phyloP scores from a whole-genome alignment of 92 coral and sea anemone genomes.

The Pocillopora meandrina region DNA sequence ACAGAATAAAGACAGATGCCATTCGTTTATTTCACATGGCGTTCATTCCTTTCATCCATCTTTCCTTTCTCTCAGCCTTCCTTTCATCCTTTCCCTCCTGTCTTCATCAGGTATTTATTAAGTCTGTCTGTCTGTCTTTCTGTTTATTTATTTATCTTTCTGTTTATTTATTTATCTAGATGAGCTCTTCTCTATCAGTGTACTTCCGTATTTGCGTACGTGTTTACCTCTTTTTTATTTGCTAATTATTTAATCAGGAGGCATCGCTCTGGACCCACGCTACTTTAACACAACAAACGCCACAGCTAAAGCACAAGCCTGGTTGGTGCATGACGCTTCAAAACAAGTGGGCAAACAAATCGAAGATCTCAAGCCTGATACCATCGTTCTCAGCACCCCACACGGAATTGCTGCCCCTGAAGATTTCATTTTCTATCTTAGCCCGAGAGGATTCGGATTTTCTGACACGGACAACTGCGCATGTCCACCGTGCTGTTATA shows the following conservation, averaged over 20 bases:
- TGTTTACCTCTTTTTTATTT: background rate
- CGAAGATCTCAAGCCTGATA: slow-evolving; percentile 64
- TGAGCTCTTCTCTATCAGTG: too few species aligned
- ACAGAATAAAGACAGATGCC: too few species aligned
- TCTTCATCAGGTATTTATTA: too few species aligned
- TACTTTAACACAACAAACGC: slow-evolving; percentile 75
- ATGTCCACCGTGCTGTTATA: slow-evolving; percentile 77
- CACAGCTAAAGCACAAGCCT: slow-evolving; percentile 74
- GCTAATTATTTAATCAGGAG: slow-evolving; percentile 38
- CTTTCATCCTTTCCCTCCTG: too few species aligned
- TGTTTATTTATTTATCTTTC: too few species aligned
- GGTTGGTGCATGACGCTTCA: slow-evolving; percentile 71
- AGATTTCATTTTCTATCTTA: slow-evolving; percentile 67
- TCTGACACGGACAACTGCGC: slow-evolving; percentile 77
- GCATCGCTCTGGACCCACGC: slow-evolving; percentile 72
- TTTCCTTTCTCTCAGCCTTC: too few species aligned
- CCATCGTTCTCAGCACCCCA: slow-evolving; percentile 70
- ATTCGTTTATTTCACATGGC: too few species aligned
- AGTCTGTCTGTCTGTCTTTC: too few species aligned
- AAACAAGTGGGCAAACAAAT: slow-evolving; percentile 64
- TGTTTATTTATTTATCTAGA: too few species aligned
- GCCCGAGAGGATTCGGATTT: slow-evolving; percentile 65
- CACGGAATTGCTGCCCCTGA: slow-evolving; percentile 76
- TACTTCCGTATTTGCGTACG: too few species aligned
- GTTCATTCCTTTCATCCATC: too few species aligned